Evolutionary conservation across 2,888 invertebrate species (phyloP).

Genomic region (Orthosia incerta): DNA sequence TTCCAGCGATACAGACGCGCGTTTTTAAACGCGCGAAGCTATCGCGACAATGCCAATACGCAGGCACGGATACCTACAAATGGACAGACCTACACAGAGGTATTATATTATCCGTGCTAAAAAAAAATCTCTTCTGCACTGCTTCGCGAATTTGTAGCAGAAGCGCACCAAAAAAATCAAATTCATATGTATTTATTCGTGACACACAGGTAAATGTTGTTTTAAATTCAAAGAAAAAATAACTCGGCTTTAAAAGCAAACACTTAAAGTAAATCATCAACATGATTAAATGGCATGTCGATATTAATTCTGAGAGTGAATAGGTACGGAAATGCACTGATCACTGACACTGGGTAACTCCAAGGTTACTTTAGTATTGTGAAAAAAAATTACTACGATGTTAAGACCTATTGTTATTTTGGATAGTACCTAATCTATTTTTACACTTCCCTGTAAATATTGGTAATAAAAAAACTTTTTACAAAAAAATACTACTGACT

Average conservation of each 20-base stretch:
- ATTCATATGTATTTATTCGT: no score
- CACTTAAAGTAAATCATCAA: slow-evolving; percentile 25
- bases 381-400: slow-evolving; percentile 39
- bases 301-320: slow-evolving; percentile 32
- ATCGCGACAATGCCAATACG: background rate
- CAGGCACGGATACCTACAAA: no score
- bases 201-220: no score
- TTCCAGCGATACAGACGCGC: background rate
- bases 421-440: slow-evolving; percentile 25
- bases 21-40: background rate
- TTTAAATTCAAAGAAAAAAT: background rate
- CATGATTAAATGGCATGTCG: slow-evolving; percentile 5
- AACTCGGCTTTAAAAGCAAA: slow-evolving; percentile 25
- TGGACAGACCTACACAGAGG: no score
- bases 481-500: no score
- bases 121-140: no score
- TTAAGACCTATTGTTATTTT: slow-evolving; percentile 23
- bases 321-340: slow-evolving; percentile 47
- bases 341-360: slow-evolving; percentile 3
- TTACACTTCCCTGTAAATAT: background rate
- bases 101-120: no score
- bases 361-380: slow-evolving; percentile 44
- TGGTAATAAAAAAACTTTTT: no score
- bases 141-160: background rate
- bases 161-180: no score